Conservation (phyloP, 2,888 invertebrate genomes). For the Idaea aversata region DNA sequence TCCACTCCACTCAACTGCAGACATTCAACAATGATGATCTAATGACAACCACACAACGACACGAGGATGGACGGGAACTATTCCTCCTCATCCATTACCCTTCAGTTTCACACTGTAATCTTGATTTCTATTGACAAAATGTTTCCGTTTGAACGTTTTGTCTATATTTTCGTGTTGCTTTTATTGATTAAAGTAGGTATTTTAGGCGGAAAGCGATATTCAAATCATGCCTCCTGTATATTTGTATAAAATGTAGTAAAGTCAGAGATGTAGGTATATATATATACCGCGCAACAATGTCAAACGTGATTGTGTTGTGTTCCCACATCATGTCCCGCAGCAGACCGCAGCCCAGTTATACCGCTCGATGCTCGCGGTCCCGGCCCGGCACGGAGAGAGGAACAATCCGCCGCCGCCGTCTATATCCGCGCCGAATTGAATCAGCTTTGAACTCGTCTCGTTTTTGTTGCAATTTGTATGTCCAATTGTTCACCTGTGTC, state of each 20-base stretch:
- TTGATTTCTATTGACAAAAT: not conserved
- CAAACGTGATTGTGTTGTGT: no score
- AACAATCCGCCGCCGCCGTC: slow-evolving; percentile 22
- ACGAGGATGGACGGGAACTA: not conserved
- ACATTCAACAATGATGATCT: slow-evolving; percentile 44
- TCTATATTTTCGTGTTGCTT: not conserved
- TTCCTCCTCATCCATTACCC: not conserved
- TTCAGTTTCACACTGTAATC: not conserved
- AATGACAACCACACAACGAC: slow-evolving; percentile 33
- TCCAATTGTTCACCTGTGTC: slow-evolving; percentile 45
- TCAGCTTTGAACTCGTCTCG: slow-evolving; percentile 38
- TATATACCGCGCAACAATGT: no score
- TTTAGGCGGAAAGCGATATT: no score
- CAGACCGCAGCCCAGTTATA: not conserved
- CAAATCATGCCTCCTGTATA: no score
- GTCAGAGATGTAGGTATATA: no score
- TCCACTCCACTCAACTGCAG: slow-evolving; percentile 34
- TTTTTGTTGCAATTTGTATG: slow-evolving; percentile 53
- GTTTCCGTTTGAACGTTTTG: not conserved
- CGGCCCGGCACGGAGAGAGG: slow-evolving; percentile 6
- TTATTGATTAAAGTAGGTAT: no score
- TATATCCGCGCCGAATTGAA: slow-evolving; percentile 35
- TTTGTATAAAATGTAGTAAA: no score
- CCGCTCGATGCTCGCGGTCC: not conserved
- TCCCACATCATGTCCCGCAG: no score